Base-by-base conservation (phyloP, 2,797 vertebrate species). In the Helarctos malayanus region DNA sequence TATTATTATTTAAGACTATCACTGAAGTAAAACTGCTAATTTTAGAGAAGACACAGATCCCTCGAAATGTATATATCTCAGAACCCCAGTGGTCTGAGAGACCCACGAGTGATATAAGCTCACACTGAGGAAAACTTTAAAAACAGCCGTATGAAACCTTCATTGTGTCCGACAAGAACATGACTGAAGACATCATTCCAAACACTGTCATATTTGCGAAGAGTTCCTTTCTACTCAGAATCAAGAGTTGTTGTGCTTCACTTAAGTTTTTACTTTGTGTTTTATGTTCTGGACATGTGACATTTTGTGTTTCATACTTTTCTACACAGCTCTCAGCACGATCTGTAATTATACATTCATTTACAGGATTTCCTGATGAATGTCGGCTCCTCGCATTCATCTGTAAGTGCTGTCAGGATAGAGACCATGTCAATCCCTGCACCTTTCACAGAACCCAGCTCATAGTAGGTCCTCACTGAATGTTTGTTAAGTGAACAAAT, bases 1-100 rank as follows among this genome's bases (percentile, higher is more conserved):
- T 73, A 54, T 63, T 88, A 92, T 65, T 54, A 96, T 27, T 79
- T 73, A 63, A 91, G 5, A 83, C 68, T 79, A 75, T 57, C 49
- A 69, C 18, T 69, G 57, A 88, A 86, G 78, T 56, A 69, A 96
- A 95, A 83, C 18, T 27, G 85, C 29, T 47, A 25, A 38, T 32
- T 93, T 90, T 78, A 89, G 59, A 94, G 52, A 97, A 82, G 57
- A 69, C 27, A 80, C n/a, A 87, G 41, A 38, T 68, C 71, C 32
- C 41, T 45, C 83, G 41, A 71, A 85, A 91, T 61, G 86, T 32
- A 47, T 14, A 38, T 4, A 71, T 21, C 63, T 38, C 52, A 91
- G 91, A 90, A 85, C 14, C 14, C 4, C 52, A 47, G 38, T 61
- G 7, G 7, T 41, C 25, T 41, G 45, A 59, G 65, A 89, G 71